Percentiles rank a stretch among this genome's conserved stretches.
These are phyloP conservation scores for Venusia cambrica DNA, from an alignment of 2,888 invertebrate species.

Conservation along the genomic window DNA sequence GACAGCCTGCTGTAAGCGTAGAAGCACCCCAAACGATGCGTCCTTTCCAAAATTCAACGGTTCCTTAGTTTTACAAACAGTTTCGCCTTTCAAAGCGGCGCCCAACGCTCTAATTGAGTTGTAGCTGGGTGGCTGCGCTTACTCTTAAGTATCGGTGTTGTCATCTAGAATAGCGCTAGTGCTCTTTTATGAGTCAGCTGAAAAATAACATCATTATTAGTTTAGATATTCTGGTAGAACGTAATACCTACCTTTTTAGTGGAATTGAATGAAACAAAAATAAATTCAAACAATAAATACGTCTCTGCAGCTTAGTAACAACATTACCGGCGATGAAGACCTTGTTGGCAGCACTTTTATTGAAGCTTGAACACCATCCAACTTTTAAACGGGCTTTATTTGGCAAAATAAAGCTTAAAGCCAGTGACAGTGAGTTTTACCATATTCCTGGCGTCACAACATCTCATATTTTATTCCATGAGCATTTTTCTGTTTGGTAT, in stretches of 20 bases:
- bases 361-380: slow-evolving; percentile 62
- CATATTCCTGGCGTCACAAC: slow-evolving; percentile 48
- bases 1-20: slow-evolving; percentile 3
- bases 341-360: slow-evolving; percentile 44
- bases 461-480: slow-evolving; percentile 46
- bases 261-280: no score
- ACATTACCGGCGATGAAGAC: slow-evolving; percentile 54
- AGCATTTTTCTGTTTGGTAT: slow-evolving; percentile 45
- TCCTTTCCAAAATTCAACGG: slow-evolving; percentile 61
- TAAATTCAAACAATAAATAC: slow-evolving; percentile 3
- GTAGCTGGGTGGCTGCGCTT: slow-evolving; percentile 32
- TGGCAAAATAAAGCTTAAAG: slow-evolving; percentile 54
- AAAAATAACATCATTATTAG: no score
- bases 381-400: slow-evolving; percentile 68
- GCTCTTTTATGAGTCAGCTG: slow-evolving; percentile 31
- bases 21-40: slow-evolving; percentile 41
- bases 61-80: slow-evolving; percentile 52
- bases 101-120: slow-evolving; percentile 27
- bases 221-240: no score
- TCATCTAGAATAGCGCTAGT: slow-evolving; percentile 42
- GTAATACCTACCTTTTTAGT: no score
- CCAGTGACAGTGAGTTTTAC: slow-evolving; percentile 39
- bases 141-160: slow-evolving; percentile 41
- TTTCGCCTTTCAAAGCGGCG: slow-evolving; percentile 48
- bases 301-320: slow-evolving; percentile 7